Percentiles rank a stretch among this genome's conserved stretches.
phyloP scores from a whole-genome alignment of 2,888 invertebrate species.

The Ichneumoninae sp. region DNA sequence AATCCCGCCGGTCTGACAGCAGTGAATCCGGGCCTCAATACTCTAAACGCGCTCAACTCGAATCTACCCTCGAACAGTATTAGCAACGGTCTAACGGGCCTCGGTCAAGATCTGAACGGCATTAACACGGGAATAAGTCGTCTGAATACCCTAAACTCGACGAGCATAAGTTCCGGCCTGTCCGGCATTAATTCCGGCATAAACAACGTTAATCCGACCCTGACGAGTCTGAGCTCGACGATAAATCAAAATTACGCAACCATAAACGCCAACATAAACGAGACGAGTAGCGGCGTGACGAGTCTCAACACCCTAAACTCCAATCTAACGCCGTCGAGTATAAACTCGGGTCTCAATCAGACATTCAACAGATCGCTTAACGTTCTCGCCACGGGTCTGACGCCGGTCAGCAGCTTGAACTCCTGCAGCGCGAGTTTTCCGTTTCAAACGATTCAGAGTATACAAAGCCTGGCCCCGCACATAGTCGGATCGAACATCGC shows the following conservation, averaged over 20 bases:
- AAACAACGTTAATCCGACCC: constrained; percentile 79
- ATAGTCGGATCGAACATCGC: constrained; percentile 81
- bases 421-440: constrained; percentile 80
- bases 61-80: constrained; percentile 82
- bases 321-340: constrained; percentile 72
- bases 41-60: constrained; percentile 81
- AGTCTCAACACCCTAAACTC: constrained; percentile 77
- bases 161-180: constrained; percentile 79
- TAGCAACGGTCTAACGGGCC: constrained; percentile 80
- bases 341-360: constrained; percentile 78
- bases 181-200: constrained; percentile 78
- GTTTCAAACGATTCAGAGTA: constrained; percentile 82
- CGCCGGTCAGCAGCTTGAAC: constrained; percentile 75
- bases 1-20: constrained; percentile 81
- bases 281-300: constrained; percentile 76
- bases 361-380: constrained; percentile 78
- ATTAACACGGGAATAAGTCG: constrained; percentile 81
- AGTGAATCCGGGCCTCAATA: constrained; percentile 81
- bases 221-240: constrained; percentile 78
- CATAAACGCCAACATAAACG: constrained; percentile 77
- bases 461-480: constrained; percentile 82
- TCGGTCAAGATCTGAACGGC: constrained; percentile 81
- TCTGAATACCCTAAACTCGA: constrained; percentile 78
- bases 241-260: constrained; percentile 81
- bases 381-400: constrained; percentile 77